Percentiles rank a stretch among this genome's conserved stretches.
phyloP scores from a whole-genome alignment of 2,113 vertebrate species.

The Lagenorhynchus albirostris region DNA sequence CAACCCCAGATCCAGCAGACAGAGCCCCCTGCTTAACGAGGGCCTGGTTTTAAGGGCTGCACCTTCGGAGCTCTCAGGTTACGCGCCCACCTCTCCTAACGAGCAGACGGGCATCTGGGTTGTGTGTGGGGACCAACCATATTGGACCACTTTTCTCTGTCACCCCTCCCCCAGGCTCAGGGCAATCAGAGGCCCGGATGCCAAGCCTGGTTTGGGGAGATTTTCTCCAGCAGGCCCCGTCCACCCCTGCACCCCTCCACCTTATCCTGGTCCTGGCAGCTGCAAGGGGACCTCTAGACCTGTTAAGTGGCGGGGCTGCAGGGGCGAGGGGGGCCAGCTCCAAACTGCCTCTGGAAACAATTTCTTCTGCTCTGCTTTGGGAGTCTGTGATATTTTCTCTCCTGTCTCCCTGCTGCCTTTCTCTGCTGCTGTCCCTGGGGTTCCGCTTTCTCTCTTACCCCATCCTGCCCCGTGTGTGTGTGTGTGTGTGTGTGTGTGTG shows the following conservation, averaged over 20 bases:
- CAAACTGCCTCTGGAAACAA: conserved; percentile 53
- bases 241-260: conserved; percentile 19
- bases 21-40: background rate
- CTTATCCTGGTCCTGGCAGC: conserved; percentile 46
- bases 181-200: background rate
- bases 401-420: background rate
- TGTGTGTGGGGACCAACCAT: fast-evolving
- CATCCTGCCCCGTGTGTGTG: fast-evolving
- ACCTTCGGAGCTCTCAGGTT: background rate
- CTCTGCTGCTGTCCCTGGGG: background rate
- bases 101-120: background rate
- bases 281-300: conserved; percentile 61
- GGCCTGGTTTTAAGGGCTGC: background rate
- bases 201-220: conserved; percentile 70
- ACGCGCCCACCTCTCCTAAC: fast-evolving
- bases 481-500: no score
- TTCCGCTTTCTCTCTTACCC: background rate
- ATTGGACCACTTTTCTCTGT: conserved; percentile 32
- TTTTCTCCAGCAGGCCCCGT: conserved; percentile 68
- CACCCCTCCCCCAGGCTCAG: background rate
- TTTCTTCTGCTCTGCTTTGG: conserved; percentile 61
- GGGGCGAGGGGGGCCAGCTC: conserved; percentile 26
- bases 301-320: conserved; percentile 5
- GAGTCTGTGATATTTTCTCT: conserved; percentile 50
- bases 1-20: background rate